Evolutionary conservation across 1,140 invertebrate species (phyloP), one percentile per base, ranked within the genome.

Genomic region (Neocloeon triangulifer): DNA sequence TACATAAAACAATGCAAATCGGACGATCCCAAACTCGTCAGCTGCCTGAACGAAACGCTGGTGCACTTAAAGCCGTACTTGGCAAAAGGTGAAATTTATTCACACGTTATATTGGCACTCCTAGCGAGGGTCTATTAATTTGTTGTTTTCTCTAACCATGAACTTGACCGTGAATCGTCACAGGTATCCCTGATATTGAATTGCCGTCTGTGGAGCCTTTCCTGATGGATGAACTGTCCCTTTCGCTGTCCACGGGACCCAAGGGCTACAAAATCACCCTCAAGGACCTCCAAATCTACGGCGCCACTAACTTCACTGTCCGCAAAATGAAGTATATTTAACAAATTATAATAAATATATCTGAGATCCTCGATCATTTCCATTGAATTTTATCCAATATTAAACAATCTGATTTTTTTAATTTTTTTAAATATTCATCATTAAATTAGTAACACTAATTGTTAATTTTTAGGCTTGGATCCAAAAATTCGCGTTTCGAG

Each of bases 201-300:
- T 49, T 74, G 39, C 71, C 70, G 21, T 55, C 68, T 1, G 61
- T 73, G 8, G 72, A 75, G 43, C 72, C 72, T 1, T 74, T 75
- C 46, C 59, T 58, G 37, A 69, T 75, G 62, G 69, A 73, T 39
- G 61, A 67, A 34, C 49, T 75, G 30, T 61, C 65, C 16, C 51
- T 75, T 34, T 66, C 71, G 12, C 48, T 75, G 38, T 72, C 70
- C 33, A 65, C 65, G 37, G 71, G 71, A 29, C 59, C 61, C 7
- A 69, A 72, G 43, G 71, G 72, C 31, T 75, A 74, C 41, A 69
- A 64, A 42, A 65, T 75, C 19, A 63, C 63, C 5, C 50, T 75
- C 26, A 64, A 61, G 36, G 67, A 74, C 34, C 60, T 74, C 41
- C 62, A 66, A 42, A 61, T 73, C 18, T 71, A 46, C 49, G 71